Conservation (phyloP, 1,140 invertebrate species). For the Cyrtorhinus lividipennis region DNA sequence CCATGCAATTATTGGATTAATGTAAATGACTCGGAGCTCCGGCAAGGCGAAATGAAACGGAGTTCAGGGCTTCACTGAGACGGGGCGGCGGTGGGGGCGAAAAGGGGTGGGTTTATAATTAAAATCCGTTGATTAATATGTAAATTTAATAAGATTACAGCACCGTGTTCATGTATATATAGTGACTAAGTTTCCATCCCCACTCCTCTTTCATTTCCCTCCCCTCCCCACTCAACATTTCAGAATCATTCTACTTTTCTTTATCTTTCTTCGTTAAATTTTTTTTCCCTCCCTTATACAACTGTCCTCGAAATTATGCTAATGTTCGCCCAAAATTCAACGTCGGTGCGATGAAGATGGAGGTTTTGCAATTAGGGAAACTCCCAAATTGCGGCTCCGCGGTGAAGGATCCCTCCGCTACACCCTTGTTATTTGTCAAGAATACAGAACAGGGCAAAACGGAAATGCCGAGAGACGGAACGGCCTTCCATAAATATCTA, state of each 20-base stretch:
- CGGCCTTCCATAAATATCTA: no score
- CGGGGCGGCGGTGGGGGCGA: constrained; percentile 19
- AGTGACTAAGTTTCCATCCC: constrained; percentile 21
- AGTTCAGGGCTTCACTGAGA: constrained; percentile 28
- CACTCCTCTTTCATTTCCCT: constrained; percentile 6
- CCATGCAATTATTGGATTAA: constrained; percentile 87
- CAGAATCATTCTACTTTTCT: constrained; percentile 7
- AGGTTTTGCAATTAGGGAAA: no score
- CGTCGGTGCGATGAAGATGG: no score
- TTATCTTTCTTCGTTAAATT: neutral
- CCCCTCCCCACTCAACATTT: neutral
- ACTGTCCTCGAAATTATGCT: neutral
- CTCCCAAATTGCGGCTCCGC: no score
- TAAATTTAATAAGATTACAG: constrained; percentile 94
- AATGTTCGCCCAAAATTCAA: no score
- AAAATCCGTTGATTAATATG: constrained; percentile 95
- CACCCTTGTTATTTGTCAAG: no score
- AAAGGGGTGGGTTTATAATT: constrained; percentile 63
- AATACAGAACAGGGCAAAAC: no score
- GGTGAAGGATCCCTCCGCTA: no score
- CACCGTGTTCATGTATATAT: constrained; percentile 31
- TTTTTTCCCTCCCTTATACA: neutral
- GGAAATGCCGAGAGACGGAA: no score
- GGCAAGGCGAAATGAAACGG: constrained; percentile 28
- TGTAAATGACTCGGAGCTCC: constrained; percentile 68